Conservation (phyloP, 2,888 invertebrate species). For the Allygus modestus region DNA sequence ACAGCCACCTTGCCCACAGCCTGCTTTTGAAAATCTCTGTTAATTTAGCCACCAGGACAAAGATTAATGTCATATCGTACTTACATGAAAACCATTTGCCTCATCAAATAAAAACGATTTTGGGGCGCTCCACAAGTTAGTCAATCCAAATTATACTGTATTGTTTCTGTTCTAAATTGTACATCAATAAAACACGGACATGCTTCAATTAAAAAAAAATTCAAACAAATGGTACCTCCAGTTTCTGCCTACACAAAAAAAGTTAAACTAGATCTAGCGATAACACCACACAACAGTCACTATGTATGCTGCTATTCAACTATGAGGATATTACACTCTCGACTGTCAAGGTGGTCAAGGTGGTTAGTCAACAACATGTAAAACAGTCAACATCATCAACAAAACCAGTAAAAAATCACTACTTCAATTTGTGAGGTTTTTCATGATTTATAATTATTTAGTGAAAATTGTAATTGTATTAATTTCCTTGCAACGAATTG, state of each 20-base stretch:
- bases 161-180: neutral
- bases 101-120: too few species aligned
- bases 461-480: neutral
- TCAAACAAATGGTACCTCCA: neutral
- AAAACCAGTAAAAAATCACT: neutral
- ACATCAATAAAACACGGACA: neutral
- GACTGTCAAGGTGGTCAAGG: neutral
- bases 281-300: slow-evolving; percentile 1
- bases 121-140: too few species aligned
- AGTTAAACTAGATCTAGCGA: neutral
- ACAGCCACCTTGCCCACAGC: too few species aligned
- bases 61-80: too few species aligned
- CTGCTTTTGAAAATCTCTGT: too few species aligned
- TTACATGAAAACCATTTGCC: too few species aligned
- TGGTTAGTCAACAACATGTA: neutral
- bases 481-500: neutral
- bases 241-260: neutral
- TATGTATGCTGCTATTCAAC: neutral
- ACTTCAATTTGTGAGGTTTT: neutral
- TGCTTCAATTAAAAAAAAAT: neutral
- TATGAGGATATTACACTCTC: neutral
- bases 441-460: neutral
- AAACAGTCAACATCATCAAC: neutral
- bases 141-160: neutral
- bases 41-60: too few species aligned